Evolutionary conservation across 1,140 invertebrate genomes (phyloP).

Genomic region (Limonius californicus): DNA sequence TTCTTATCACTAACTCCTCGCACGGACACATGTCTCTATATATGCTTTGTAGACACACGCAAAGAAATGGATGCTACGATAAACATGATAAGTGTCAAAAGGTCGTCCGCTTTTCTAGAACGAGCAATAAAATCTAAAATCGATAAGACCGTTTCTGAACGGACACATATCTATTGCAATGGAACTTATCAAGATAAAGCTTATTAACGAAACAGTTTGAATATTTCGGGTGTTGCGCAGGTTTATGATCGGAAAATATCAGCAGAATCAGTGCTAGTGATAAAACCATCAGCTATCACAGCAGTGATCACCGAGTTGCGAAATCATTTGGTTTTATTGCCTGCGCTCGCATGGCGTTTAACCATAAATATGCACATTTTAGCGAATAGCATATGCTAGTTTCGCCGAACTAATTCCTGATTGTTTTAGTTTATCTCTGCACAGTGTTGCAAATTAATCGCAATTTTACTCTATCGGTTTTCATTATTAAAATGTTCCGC

Average conservation of each 20-base stretch:
- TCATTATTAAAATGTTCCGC: background rate
- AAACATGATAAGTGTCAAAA: too few relatives aligned
- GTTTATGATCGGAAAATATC: conserved; percentile 40
- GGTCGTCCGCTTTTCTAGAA: too few relatives aligned
- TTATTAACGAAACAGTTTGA: conserved; percentile 32
- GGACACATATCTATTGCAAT: too few relatives aligned
- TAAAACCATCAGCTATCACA: conserved; percentile 41
- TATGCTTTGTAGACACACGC: too few relatives aligned
- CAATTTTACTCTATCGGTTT: background rate
- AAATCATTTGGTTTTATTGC: conserved; percentile 40
- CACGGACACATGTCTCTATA: too few relatives aligned
- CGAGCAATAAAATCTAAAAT: too few relatives aligned
- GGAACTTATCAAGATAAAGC: background rate
- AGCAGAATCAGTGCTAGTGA: conserved; percentile 39
- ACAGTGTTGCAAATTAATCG: conserved; percentile 2
- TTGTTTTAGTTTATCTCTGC: conserved; percentile 3
- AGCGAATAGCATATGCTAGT: conserved; percentile 8
- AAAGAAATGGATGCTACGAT: too few relatives aligned
- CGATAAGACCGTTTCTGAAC: too few relatives aligned
- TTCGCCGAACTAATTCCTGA: conserved; percentile 9
- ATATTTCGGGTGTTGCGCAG: conserved; percentile 38
- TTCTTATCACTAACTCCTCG: too few relatives aligned
- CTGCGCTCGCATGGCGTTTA: conserved; percentile 29
- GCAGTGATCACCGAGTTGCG: conserved; percentile 36
- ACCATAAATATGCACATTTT: conserved; percentile 31